These are phyloP conservation scores for Drosophila pseudoobscura DNA, from an alignment of 1,140 invertebrate genomes.

Conservation along the genomic window DNA sequence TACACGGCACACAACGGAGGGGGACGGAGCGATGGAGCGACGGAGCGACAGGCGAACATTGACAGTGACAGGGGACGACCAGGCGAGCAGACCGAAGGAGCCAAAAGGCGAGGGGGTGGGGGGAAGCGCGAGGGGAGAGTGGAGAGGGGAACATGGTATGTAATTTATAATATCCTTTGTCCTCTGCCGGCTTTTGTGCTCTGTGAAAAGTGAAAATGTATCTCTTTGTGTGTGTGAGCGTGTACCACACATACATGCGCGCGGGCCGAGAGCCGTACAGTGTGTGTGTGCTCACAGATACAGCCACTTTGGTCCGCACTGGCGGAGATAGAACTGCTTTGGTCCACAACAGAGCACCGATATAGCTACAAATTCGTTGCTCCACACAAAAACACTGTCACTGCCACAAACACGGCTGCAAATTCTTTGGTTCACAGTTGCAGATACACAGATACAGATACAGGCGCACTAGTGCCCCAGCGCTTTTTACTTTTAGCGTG, in stretches of 20 bases:
- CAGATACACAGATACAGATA: conserved; percentile 4
- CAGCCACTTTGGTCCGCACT: too few species aligned
- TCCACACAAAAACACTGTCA: too few species aligned
- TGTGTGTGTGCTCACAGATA: conserved; percentile 30
- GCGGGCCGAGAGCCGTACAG: background rate
- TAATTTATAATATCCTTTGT: conserved; percentile 82
- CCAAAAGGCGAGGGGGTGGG: conserved; percentile 6
- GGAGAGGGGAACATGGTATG: conserved; percentile 49
- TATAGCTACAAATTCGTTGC: too few species aligned
- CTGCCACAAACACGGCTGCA: too few species aligned
- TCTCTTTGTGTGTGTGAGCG: conserved; percentile 24
- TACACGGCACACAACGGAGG: background rate
- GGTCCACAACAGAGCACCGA: too few species aligned
- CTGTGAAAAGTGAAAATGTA: conserved; percentile 77
- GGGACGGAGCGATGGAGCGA: conserved; percentile 5
- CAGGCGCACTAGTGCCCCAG: conserved; percentile 23
- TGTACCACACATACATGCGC: background rate
- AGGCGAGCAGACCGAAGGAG: conserved; percentile 36
- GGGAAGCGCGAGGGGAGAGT: background rate
- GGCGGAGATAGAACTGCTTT: too few species aligned
- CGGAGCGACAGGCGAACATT: background rate
- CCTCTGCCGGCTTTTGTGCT: conserved; percentile 49
- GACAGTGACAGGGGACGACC: conserved; percentile 4
- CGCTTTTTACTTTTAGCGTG: conserved; percentile 45
- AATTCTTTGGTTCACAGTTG: conserved; percentile 29